These are phyloP conservation scores for Zelleria hepariella DNA, from an alignment of 2,888 invertebrate species.

Conservation along the genomic window DNA sequence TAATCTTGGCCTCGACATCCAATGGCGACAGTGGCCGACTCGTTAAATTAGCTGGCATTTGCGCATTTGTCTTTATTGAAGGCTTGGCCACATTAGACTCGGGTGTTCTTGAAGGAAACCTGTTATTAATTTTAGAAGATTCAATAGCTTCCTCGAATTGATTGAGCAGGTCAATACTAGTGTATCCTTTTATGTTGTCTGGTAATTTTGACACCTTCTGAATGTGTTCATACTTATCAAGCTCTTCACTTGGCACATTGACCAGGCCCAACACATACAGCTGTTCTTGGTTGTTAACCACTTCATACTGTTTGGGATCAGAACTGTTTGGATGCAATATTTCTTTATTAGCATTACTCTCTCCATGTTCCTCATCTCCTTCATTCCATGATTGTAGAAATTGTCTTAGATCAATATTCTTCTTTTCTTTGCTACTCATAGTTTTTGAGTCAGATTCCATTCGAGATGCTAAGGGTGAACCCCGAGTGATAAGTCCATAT, in stretches of 20 bases:
- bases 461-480: conserved; percentile 27
- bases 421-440: conserved; percentile 34
- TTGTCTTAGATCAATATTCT: conserved; percentile 56
- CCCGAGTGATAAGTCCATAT: conserved; percentile 32
- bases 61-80: conserved; percentile 18
- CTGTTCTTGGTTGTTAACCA: conserved; percentile 44
- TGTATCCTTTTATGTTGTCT: conserved; percentile 67
- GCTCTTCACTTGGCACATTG: conserved; percentile 61
- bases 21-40: conserved; percentile 57
- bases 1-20: conserved; percentile 68
- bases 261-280: conserved; percentile 63
- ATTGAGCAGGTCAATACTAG: conserved; percentile 54
- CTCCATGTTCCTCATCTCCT: conserved; percentile 46
- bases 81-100: conserved; percentile 27
- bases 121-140: conserved; percentile 38
- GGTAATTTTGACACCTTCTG: conserved; percentile 66
- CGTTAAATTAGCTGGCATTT: conserved; percentile 1
- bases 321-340: not conserved
- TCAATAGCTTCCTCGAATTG: conserved; percentile 65
- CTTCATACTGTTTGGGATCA: conserved; percentile 26
- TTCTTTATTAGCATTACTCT: conserved; percentile 32
- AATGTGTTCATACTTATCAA: conserved; percentile 65
- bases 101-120: conserved; percentile 23
- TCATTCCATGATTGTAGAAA: conserved; percentile 69
- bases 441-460: conserved; percentile 23